These are phyloP conservation scores for Orthosia gracilis DNA, from an alignment of 2,888 invertebrate species.

Conservation along the genomic window DNA sequence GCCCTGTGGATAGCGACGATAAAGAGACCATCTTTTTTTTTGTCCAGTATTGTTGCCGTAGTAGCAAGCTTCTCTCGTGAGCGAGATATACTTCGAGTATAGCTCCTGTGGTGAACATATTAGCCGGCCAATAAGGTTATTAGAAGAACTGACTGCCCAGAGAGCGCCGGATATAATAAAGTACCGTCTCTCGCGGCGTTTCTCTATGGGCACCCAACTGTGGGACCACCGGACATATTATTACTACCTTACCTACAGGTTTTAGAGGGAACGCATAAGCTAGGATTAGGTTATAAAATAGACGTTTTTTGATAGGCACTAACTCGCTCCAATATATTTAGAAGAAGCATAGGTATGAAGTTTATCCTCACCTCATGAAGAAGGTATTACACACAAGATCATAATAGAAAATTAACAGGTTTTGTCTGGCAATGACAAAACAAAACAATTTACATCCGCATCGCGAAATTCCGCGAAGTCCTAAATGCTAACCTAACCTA, in stretches of 20 bases:
- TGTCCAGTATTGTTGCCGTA: background rate
- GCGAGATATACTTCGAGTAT: background rate
- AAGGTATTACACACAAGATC: background rate
- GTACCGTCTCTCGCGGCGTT: background rate
- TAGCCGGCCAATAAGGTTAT: background rate
- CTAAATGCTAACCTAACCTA: conserved; percentile 1
- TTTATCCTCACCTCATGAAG: background rate
- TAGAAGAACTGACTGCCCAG: background rate
- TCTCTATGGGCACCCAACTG: background rate
- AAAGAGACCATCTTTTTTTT: background rate
- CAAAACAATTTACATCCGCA: background rate
- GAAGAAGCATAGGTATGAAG: background rate
- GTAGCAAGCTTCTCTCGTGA: background rate
- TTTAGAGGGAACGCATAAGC: background rate
- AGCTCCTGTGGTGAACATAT: conserved; percentile 10
- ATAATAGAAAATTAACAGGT: conserved; percentile 4
- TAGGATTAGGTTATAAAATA: background rate
- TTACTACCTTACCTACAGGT: background rate
- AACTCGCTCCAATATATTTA: background rate
- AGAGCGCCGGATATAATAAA: conserved; percentile 23
- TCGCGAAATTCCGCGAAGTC: background rate
- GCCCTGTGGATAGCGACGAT: background rate
- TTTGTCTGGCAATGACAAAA: conserved; percentile 1
- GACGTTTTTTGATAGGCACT: background rate
- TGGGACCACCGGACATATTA: background rate